Base-by-base conservation (phyloP, 2,888 invertebrate species). In the Pardosa pseudoannulata region DNA sequence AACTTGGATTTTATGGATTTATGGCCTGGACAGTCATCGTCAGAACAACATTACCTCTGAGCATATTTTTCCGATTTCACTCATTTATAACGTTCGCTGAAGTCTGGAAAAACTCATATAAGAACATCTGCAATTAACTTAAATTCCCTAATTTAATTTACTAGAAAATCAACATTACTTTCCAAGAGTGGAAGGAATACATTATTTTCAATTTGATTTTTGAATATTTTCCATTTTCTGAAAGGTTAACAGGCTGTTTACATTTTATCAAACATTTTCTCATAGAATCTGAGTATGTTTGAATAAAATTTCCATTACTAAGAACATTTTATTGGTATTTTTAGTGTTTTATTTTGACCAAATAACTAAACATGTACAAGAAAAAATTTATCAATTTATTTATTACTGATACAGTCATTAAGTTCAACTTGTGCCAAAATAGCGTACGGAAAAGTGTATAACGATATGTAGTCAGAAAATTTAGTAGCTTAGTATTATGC, bases 61-160 rank as follows among this genome's bases (percentile, higher is more conserved):
- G 97, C 93, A 98, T 98, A 92, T 98, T 98, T 94, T 98, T 97
- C 92, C 95, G 97, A 67, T 97, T 97, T 94, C 97, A 97, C 92
- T 97, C 97, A 88, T 96, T 97, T 39, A 97, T 97, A 39, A 96
- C 97, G 93, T 94, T 97, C 89, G 97, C 97, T 89, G 97, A 97
- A 93, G 96, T 97, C 90, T 97, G 97, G 97, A 97, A 97, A 93
- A 97, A 96, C 90, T 88, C 89, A 11, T 90, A 90, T 70, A 89
- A 89, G 32, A 88, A 88, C 46, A 74, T 88, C 27, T 87, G 87
- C 50, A 87, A 86, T 39, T 50, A 19, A 67, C 11, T 39, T 6
- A n/a, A n/a, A 74, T 29, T 41, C 16, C 5, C 9, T 28, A 46
- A 36, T 36, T 36, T 7, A 36, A 36, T 5, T 36, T 36, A 9